phyloP scores from a whole-genome alignment of 2,888 invertebrate species.

The Plagodis pulveraria region DNA sequence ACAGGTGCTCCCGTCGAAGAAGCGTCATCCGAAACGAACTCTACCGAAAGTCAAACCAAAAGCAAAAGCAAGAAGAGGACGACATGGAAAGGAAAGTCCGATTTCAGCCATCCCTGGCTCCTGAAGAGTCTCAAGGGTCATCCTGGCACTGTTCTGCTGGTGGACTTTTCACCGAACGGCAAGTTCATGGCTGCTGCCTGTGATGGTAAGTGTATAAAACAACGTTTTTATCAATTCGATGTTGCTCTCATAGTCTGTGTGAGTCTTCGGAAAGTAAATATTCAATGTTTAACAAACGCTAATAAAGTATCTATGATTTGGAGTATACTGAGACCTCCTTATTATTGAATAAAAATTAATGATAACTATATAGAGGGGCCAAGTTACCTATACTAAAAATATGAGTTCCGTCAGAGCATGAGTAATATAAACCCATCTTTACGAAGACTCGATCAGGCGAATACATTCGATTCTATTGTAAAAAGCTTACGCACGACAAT shows the following conservation, averaged over 20 bases:
- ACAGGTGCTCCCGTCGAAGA: conserved; percentile 65
- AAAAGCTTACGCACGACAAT: neutral
- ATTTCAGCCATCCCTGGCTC: conserved; percentile 91
- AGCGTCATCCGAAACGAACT: conserved; percentile 58
- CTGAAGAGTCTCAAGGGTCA: conserved; percentile 93
- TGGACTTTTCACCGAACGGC: conserved; percentile 93
- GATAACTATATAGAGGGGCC: too few species aligned
- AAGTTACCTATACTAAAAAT: too few species aligned
- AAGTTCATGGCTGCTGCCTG: conserved; percentile 94
- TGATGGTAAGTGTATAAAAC: conserved; percentile 87
- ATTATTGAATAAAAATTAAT: too few species aligned
- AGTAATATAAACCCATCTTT: neutral
- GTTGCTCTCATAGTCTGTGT: conserved; percentile 10
- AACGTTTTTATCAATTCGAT: neutral
- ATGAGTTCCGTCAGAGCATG: too few species aligned
- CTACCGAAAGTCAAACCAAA: conserved; percentile 56
- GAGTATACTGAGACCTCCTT: too few species aligned
- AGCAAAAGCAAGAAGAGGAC: conserved; percentile 83
- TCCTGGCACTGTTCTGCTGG: conserved; percentile 88
- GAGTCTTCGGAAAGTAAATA: conserved; percentile 6
- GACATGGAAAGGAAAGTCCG: conserved; percentile 78
- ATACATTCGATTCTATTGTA: neutral
- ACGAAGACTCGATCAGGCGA: neutral
- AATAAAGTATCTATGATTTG: too few species aligned
- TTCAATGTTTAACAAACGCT: too few species aligned